Percentiles rank a stretch among this genome's conserved stretches.
Evolutionary conservation across 1,140 invertebrate genomes (phyloP).

Genomic region (Pachypeltis micranthus): DNA sequence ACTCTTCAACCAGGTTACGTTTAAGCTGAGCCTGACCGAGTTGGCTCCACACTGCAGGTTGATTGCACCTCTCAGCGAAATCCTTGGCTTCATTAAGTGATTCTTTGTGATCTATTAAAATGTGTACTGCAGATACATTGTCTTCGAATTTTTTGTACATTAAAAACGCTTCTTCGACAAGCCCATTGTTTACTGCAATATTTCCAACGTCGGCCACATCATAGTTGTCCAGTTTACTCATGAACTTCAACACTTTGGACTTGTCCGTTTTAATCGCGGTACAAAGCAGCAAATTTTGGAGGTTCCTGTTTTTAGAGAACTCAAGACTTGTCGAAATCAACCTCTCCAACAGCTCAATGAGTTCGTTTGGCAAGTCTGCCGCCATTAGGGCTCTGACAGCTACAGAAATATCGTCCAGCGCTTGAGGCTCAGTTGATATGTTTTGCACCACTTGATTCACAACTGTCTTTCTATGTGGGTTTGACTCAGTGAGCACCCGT

Average conservation of each 20-base stretch:
- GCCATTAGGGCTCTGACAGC: conserved; percentile 99
- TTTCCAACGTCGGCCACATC: conserved; percentile 99
- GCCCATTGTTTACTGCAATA: conserved; percentile 91
- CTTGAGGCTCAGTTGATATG: conserved; percentile 75
- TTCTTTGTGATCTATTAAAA: conserved; percentile 93
- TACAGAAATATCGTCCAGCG: conserved; percentile 97
- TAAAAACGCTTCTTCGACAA: conserved; percentile 97
- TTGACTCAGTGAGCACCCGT: conserved; percentile 86
- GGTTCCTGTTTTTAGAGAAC: conserved; percentile 85
- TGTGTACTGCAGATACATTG: conserved; percentile 96
- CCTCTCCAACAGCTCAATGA: conserved; percentile 98
- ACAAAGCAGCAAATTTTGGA: conserved; percentile 62
- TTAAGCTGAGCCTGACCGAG: conserved; percentile 90
- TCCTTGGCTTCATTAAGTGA: conserved; percentile 96
- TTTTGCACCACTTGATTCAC: conserved; percentile 98
- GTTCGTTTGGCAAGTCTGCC: conserved; percentile 93
- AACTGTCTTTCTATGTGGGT: conserved; percentile 86
- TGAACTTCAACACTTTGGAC: conserved; percentile 91
- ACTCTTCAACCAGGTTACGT: conserved; percentile 89
- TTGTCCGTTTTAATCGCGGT: conserved; percentile 95
- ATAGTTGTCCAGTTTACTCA: conserved; percentile 94
- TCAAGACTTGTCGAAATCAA: conserved; percentile 96
- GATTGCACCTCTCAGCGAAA: conserved; percentile 97
- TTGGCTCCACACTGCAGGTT: conserved; percentile 95
- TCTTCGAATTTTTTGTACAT: conserved; percentile 99